Base-by-base conservation (phyloP, 2,888 invertebrate species). In the Andrena haemorrhoa region DNA sequence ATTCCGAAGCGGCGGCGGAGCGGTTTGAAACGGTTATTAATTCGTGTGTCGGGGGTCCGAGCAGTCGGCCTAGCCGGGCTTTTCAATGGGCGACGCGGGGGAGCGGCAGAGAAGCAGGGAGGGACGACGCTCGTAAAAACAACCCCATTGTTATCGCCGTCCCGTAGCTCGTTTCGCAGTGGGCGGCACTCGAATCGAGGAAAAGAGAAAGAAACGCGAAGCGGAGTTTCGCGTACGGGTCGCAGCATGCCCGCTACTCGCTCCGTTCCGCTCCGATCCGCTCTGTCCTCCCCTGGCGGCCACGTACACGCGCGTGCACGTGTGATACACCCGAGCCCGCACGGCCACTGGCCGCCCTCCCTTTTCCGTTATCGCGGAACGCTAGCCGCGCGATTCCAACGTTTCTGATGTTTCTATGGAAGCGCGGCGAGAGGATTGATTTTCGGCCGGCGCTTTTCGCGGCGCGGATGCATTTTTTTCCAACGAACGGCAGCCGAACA, bases 71-170 rank as follows among this genome's bases (percentile, higher is more conserved):
- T 63, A 64, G 58, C 65, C 41, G 51, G 77, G 20, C 33, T 35
- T 61, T 68, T 49, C 12, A 73, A 80, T 71, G 71, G 29, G 20
- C 26, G 35, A 31, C 26, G 63, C 23, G 56, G 56, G 10, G 10
- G 51, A 35, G 41, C 35, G 79, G 86, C 77, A 73, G 82, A 83
- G 87, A 86, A 79, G 31, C 49, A 31, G 61, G 31, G 58, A 66
- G 83, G 78, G 75, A 35, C 73, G 76, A 79, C 64, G 63, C 73
- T 91, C 91, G 90, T 92, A 93, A 93, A 93, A 92, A 91, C 92
- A 92, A 90, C 89, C 90, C 90, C 90, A 91, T 92, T 93, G 92
- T 92, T 92, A 90, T 90, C 89, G 90, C 85, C 88, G 88, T 89
- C 86, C 86, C 86, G 89, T 86, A 83, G 89, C 88, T 91, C 89